Percentiles rank a stretch among this genome's conserved stretches.
Evolutionary conservation across 2,113 vertebrate genomes (phyloP).

Genomic region (Pholis gunnellus): DNA sequence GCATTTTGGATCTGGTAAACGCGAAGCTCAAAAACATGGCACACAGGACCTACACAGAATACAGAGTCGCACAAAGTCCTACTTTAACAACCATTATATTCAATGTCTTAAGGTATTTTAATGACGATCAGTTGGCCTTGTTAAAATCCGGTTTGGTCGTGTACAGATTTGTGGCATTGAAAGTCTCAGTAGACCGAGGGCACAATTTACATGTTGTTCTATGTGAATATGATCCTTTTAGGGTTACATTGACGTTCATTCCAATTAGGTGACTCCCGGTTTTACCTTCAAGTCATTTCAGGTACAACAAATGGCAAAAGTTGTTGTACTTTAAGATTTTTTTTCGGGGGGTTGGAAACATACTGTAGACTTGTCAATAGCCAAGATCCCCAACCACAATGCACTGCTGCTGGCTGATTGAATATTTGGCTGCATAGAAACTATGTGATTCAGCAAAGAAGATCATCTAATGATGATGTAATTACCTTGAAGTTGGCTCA

Average conservation of each 20-base stretch:
- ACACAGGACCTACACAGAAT: background rate
- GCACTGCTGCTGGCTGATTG: background rate
- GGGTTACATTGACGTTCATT: background rate
- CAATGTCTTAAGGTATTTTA: background rate
- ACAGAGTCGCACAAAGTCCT: background rate
- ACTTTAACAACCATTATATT: background rate
- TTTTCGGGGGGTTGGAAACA: background rate
- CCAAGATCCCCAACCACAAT: background rate
- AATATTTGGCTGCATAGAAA: background rate
- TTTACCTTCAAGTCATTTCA: background rate
- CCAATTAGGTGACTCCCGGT: background rate
- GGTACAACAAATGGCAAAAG: background rate
- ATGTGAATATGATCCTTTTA: background rate
- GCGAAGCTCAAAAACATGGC: slow-evolving; percentile 1
- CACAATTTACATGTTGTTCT: background rate
- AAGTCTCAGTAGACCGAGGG: background rate
- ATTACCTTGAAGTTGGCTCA: background rate
- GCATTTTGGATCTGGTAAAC: slow-evolving; percentile 26
- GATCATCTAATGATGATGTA: background rate
- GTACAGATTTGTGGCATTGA: background rate
- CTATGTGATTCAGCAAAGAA: background rate
- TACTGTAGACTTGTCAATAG: background rate
- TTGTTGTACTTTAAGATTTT: background rate
- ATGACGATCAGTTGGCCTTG: background rate
- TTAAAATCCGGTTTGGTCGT: background rate